A percentile compares a stretch with the other conserved stretches of the same genome.
These are phyloP conservation scores for Zaprionus vittiger DNA, from an alignment of 1,140 invertebrate species.

Conservation along the genomic window DNA sequence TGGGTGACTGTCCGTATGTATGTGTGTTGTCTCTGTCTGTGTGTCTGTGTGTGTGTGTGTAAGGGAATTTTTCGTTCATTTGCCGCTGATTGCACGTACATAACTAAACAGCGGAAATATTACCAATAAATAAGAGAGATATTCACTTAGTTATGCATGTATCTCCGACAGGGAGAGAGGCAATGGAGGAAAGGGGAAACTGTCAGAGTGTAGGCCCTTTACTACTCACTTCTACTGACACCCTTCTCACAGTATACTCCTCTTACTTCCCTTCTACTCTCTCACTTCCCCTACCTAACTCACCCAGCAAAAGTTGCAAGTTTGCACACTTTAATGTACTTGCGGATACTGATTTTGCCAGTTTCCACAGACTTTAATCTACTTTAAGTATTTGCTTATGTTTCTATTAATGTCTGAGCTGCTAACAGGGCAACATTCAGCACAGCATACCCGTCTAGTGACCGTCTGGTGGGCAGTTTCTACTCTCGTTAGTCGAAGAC, in stretches of 20 bases:
- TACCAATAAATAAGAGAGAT: slow-evolving; percentile 45
- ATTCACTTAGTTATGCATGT: slow-evolving; percentile 17
- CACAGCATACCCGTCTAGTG: neutral
- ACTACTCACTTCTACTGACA: neutral
- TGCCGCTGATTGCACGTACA: slow-evolving; percentile 36
- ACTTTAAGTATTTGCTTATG: neutral
- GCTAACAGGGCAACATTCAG: neutral
- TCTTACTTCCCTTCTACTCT: neutral
- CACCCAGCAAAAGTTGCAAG: neutral
- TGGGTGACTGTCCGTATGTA: neutral
- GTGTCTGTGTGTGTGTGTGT: slow-evolving; percentile 9
- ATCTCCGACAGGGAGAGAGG: neutral
- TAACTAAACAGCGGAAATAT: slow-evolving; percentile 47
- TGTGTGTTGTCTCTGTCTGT: slow-evolving; percentile 1
- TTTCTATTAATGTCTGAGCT: neutral
- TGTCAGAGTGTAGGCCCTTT: neutral
- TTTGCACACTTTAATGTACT: neutral
- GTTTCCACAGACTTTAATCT: neutral
- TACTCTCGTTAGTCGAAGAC: slow-evolving; percentile 37
- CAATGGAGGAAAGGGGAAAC: neutral
- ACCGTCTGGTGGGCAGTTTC: neutral
- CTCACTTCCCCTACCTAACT: neutral
- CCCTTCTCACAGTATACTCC: neutral
- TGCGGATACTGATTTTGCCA: neutral
- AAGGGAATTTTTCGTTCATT: slow-evolving; percentile 30